Evolutionary conservation across 2,888 invertebrate genomes (phyloP), one percentile per base, ranked within the genome.

Genomic region (Imbricaverruca yamaguchii): DNA sequence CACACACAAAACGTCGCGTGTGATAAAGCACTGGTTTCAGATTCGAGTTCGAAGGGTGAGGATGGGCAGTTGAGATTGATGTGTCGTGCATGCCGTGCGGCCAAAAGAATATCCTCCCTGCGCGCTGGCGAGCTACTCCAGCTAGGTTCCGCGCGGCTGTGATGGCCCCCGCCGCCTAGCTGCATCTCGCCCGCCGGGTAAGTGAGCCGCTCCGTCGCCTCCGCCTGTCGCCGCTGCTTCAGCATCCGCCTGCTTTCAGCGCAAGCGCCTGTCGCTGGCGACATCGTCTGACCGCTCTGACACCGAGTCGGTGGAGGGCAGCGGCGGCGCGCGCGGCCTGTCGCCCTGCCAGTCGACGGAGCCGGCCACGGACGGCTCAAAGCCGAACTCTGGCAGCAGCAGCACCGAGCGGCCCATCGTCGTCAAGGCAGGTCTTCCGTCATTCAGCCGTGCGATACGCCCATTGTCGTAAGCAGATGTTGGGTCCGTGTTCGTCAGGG

Each of bases 261-360:
- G 77, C 12, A 23, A 56, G 74, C 81, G 59, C 15, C 56, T 77
- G 7, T 65, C 81, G 6, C 39, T 59, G 53, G 69, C 56, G 11
- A 56, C 55, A 11, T 59, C 81, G 7, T 57, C 67, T 0, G 74
- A 69, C 61, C 57, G 77, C 12, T 59, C 77, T 6, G 81, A 74
- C 74, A 39, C 74, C 7, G 74, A 74, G 13, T 74, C 53, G 65
- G 65, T 53, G 74, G 74, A 39, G 74, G 25, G 21, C 65, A 3
- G 74, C 15, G 74, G 85, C 85, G 82, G 81, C 74, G 79, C 80
- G 23, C 23, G 74, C 61, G 56, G 59, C 25, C 39, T 61, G 69
- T 67, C 63, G 8, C 80, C 80, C 39, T 23, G 25, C 39, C 80
- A 55, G n/a, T 63, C 63, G 23, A 55, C 57, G 2, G 59, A 80